Evolutionary conservation across 2,113 vertebrate genomes (phyloP).

Genomic region (Austrofundulus limnaeus): DNA sequence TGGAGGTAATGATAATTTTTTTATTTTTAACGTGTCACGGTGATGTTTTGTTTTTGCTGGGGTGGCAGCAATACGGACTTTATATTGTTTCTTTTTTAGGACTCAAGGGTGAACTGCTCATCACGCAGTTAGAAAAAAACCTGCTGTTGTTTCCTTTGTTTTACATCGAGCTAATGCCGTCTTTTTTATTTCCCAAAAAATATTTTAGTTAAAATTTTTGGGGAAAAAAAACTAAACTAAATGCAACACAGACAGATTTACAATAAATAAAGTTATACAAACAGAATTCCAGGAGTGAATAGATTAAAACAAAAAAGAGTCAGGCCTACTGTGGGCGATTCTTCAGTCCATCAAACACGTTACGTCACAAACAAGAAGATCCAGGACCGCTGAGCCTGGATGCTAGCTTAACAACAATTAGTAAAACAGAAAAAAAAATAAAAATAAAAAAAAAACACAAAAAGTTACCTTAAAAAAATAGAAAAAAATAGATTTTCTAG

Average conservation of each 20-base stretch:
- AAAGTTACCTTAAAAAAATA: conserved; percentile 59
- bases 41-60: conserved; percentile 22
- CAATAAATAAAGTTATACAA: conserved; percentile 22
- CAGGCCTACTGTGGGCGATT: background rate
- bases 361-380: background rate
- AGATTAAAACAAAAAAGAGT: conserved; percentile 41
- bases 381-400: no score
- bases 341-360: conserved; percentile 8
- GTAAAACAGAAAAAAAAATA: conserved; percentile 45
- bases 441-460: conserved; percentile 22
- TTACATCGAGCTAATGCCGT: conserved; percentile 45
- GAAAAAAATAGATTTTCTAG: conserved; percentile 69
- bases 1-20: no score
- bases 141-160: conserved; percentile 22
- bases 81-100: conserved; percentile 6
- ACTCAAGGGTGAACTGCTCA: conserved; percentile 52
- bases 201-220: conserved; percentile 19
- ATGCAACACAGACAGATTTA: conserved; percentile 10
- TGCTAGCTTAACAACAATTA: conserved; percentile 8
- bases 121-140: conserved; percentile 79
- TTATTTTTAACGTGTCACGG: background rate
- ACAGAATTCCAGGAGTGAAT: conserved; percentile 37
- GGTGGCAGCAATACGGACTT: no score
- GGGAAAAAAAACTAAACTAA: conserved; percentile 9
- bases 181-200: conserved; percentile 36